Evolutionary conservation across 2,797 vertebrate genomes (phyloP).

Genomic region (Acrossocheilus wenchowensis): DNA sequence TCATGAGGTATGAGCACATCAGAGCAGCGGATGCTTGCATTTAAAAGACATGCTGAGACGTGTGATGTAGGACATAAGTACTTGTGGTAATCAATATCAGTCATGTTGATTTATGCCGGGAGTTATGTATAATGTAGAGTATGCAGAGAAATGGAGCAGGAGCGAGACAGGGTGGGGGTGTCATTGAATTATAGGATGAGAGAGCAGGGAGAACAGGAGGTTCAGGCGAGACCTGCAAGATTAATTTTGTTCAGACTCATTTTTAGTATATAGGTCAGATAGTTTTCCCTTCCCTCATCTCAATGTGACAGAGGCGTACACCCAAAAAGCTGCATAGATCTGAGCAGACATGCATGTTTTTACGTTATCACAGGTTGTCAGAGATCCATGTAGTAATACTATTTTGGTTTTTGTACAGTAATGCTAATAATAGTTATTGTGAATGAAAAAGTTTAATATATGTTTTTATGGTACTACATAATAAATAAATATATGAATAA

Average conservation of each 20-base stretch:
- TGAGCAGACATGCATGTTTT: background rate
- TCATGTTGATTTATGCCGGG: constrained; percentile 13
- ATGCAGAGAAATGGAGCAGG: constrained; percentile 32
- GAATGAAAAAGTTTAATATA: background rate
- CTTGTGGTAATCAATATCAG: background rate
- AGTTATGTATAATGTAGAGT: constrained; percentile 29
- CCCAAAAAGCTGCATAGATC: constrained; percentile 20
- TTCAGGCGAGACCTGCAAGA: constrained; percentile 56
- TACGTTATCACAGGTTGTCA: background rate
- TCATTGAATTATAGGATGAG: constrained; percentile 28
- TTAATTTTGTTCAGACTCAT: constrained; percentile 56
- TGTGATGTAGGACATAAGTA: constrained; percentile 9
- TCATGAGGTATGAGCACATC: constrained; percentile 86
- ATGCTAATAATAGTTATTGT: background rate
- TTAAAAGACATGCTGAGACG: constrained; percentile 11
- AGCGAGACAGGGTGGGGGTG: constrained; percentile 3
- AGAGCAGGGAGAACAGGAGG: constrained; percentile 1
- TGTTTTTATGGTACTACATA: background rate
- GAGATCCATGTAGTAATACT: background rate
- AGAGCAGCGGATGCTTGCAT: background rate
- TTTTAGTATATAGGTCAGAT: constrained; percentile 70
- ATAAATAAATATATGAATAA: background rate
- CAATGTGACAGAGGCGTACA: constrained; percentile 51
- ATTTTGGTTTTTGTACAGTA: background rate
- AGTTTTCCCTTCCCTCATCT: constrained; percentile 48